phyloP scores from a whole-genome alignment of 2,113 vertebrate species.

The Syngnathus scovelli region DNA sequence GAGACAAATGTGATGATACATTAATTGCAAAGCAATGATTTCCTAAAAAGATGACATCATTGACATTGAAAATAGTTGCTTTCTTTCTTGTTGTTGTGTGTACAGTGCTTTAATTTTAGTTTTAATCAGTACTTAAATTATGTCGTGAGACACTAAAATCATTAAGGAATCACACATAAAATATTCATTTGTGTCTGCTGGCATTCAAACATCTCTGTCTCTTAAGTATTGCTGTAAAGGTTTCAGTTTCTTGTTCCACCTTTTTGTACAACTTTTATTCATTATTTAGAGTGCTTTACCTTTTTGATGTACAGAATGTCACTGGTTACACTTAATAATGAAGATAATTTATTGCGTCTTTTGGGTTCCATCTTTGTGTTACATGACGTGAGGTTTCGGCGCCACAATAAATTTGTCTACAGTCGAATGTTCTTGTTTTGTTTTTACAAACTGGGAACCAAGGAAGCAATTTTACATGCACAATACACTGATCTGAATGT shows the following conservation, averaged over 20 bases:
- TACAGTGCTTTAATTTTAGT: constrained; percentile 76
- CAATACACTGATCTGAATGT: background rate
- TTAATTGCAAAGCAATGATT: constrained; percentile 84
- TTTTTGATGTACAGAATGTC: constrained; percentile 85
- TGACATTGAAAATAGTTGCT: constrained; percentile 51
- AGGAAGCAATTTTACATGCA: background rate
- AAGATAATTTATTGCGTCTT: constrained; percentile 96
- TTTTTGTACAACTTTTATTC: constrained; percentile 53
- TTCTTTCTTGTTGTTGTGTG: constrained; percentile 69
- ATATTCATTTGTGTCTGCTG: constrained; percentile 76
- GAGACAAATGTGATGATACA: constrained; percentile 77
- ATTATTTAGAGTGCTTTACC: constrained; percentile 82
- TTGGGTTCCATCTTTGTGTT: constrained; percentile 85
- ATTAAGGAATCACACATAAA: constrained; percentile 81
- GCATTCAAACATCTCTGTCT: constrained; percentile 50
- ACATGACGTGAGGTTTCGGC: constrained; percentile 81
- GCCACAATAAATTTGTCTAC: constrained; percentile 93
- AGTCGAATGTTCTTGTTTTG: constrained; percentile 79
- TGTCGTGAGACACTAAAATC: constrained; percentile 99
- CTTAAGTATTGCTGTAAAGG: constrained; percentile 76
- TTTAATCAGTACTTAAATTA: constrained; percentile 86
- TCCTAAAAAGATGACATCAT: constrained; percentile 73
- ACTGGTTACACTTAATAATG: constrained; percentile 92
- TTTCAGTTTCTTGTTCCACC: constrained; percentile 51
- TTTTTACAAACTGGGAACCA: constrained; percentile 28